Evolutionary conservation across 1,140 invertebrate species (phyloP).

Genomic region (Dinoponera quadriceps): DNA sequence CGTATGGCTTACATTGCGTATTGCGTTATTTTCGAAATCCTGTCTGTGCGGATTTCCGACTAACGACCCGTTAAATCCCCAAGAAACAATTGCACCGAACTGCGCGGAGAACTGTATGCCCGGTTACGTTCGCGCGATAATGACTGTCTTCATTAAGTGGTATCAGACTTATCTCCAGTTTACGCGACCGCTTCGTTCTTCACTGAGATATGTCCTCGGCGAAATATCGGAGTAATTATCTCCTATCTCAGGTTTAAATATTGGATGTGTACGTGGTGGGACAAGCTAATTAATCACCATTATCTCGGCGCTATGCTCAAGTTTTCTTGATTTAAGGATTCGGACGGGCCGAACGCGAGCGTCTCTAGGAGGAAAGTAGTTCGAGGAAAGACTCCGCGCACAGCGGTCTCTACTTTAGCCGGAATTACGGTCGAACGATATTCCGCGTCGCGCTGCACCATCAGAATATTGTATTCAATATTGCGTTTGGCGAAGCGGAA

Average conservation of each 20-base stretch:
- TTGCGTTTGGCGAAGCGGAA: conserved; percentile 5
- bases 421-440: conserved; percentile 32
- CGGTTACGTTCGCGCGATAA: not conserved
- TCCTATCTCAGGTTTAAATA: conserved; percentile 49
- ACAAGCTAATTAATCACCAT: conserved; percentile 53
- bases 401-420: not conserved
- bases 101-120: not conserved
- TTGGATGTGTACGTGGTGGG: conserved; percentile 3
- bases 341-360: not conserved
- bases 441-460: conserved; percentile 1
- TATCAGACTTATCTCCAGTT: conserved; percentile 11
- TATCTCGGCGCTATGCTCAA: conserved; percentile 19
- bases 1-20: not conserved
- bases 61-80: conserved; percentile 19
- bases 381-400: not conserved
- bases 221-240: conserved; percentile 42
- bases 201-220: not conserved
- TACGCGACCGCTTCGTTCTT: not conserved
- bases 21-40: not conserved
- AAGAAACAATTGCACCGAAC: conserved; percentile 4
- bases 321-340: conserved; percentile 50
- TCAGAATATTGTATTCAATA: conserved; percentile 33
- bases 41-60: not conserved
- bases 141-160: conserved; percentile 1
- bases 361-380: not conserved